Conservation (phyloP, 1,140 invertebrate species). For the Brachionus plicatilis region DNA sequence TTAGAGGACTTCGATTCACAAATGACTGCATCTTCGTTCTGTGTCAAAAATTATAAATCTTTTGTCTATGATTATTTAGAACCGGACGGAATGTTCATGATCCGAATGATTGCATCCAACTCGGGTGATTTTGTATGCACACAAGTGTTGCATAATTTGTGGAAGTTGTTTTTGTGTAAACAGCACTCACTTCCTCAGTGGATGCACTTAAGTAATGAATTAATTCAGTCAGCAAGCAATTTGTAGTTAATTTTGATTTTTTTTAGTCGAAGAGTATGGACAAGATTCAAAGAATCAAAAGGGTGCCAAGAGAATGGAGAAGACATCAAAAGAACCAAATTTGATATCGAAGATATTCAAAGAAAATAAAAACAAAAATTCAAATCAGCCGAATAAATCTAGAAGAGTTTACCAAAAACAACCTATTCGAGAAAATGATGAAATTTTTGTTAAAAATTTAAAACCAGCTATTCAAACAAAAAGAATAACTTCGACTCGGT, state of each 20-base stretch:
- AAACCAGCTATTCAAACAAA: neutral
- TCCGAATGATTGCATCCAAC: constrained; percentile 37
- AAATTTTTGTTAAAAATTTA: neutral
- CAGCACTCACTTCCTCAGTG: neutral
- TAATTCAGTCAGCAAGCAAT: too few species aligned
- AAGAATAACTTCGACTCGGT: neutral
- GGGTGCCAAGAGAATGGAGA: neutral
- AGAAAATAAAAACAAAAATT: neutral
- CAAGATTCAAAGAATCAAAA: neutral
- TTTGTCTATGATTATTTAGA: constrained; percentile 39
- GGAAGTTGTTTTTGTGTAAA: constrained; percentile 39
- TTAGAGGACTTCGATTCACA: constrained; percentile 7
- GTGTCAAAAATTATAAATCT: constrained; percentile 6
- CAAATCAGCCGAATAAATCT: neutral
- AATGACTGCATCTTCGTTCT: neutral
- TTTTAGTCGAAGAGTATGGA: neutral
- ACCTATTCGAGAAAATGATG: neutral
- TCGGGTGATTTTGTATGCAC: constrained; percentile 39
- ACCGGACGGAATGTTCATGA: constrained; percentile 38
- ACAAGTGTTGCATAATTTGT: constrained; percentile 33
- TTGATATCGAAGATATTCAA: neutral
- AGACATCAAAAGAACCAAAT: neutral
- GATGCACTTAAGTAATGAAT: neutral
- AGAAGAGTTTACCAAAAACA: neutral
- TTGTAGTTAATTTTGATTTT: neutral